Base-by-base conservation (phyloP, 2,113 vertebrate species). In the Rhynchomys soricoides region DNA sequence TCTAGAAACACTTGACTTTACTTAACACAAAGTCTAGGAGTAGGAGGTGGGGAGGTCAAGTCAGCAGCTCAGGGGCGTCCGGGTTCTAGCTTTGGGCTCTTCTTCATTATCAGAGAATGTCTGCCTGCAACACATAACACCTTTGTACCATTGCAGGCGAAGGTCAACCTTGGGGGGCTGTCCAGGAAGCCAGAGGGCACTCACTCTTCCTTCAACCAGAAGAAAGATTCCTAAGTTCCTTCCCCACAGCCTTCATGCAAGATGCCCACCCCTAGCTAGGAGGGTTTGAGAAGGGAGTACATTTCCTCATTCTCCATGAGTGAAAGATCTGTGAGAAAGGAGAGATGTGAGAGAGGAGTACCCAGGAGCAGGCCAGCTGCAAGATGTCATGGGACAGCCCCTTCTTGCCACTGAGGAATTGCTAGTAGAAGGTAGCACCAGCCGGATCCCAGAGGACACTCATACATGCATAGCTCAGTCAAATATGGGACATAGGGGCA, bases 391-490 rank as follows among this genome's bases (percentile, higher is more conserved):
- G 0, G 15, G n/a, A 21, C 10, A 26, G 45, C 34, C 19, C 31
- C 50, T 34, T 31, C 77, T 40, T 15, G 45, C 10, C 4, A 4
- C 48, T 40, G 59, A 26, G 29, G 43, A 31, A 10, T 6, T 0
- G 0, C 52, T 74, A 52, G n/a, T 52, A 75, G 77, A 16, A 43
- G 59, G 15, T n/a, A 15, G n/a, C 17, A 29, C 43, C 11, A 3
- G 6, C 12, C 1, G 5, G 10, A 10, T 15, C 19, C 37, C 40
- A 8, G 50, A n/a, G 43, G 8, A 55, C 4, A 2, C 59, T 0
- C 57, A 0, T 2, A 8, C n/a, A 59, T 6, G 34, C 0, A 5
- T 13, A 4, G 26, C 7, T 45, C 40, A 52, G 34, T 17, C 24
- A 21, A 43, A 24, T 3, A 1, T 26, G 6, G 17, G 68, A 10